A percentile compares a stretch with the other conserved stretches of the same genome.
phyloP scores from a whole-genome alignment of 2,888 invertebrate species.

The Plebejus anna region DNA sequence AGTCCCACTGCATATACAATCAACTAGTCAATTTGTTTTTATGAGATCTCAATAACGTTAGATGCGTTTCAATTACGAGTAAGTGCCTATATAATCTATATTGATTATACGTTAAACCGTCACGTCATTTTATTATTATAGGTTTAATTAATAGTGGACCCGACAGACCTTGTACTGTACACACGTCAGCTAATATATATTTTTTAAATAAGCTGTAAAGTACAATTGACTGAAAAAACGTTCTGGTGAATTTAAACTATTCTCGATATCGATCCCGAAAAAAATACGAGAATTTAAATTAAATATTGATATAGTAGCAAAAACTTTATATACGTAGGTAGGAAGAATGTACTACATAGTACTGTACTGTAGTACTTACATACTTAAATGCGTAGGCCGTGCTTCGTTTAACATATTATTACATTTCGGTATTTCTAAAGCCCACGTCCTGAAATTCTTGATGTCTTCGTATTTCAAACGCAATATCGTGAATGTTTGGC shows the following conservation, averaged over 20 bases:
- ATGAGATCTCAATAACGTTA: slow-evolving; percentile 13
- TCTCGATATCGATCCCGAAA: too few relatives aligned
- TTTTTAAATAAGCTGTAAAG: too few relatives aligned
- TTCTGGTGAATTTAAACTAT: too few relatives aligned
- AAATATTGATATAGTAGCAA: too few relatives aligned
- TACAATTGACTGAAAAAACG: too few relatives aligned
- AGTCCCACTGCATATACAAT: neutral
- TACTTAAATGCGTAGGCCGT: neutral
- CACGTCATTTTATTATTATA: neutral
- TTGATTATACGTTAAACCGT: neutral
- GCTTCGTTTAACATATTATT: neutral
- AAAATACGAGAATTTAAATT: too few relatives aligned
- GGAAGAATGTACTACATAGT: neutral
- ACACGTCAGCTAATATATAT: too few relatives aligned
- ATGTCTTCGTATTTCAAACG: neutral
- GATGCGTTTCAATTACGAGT: slow-evolving; percentile 6
- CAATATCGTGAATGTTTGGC: neutral
- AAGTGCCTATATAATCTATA: neutral
- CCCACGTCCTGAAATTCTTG: neutral
- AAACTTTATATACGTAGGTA: too few relatives aligned
- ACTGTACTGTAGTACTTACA: neutral
- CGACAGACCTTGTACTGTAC: too few relatives aligned
- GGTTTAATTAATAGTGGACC: too few relatives aligned
- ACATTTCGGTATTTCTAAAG: neutral
- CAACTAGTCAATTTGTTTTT: neutral